Percentiles rank a stretch among this genome's conserved stretches.
Conservation (phyloP, 2,888 invertebrate genomes). For the Ectropis crepuscularia region DNA sequence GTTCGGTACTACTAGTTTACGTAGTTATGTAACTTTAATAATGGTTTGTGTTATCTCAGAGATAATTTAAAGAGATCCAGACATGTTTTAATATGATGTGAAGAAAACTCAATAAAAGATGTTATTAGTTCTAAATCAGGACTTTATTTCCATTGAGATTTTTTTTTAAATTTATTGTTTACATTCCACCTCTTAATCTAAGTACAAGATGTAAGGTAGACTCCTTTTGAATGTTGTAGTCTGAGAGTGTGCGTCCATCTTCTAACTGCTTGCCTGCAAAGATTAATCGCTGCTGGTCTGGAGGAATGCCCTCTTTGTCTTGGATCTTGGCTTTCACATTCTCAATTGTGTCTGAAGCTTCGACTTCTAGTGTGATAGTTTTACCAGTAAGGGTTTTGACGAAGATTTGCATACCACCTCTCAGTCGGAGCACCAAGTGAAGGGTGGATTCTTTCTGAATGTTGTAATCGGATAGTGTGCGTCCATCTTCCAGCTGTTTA, state of each 20-base stretch:
- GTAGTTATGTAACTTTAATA: too few relatives aligned
- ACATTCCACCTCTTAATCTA: conserved; percentile 39
- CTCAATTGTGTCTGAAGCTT: conserved; percentile 19
- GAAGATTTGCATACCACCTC: not conserved
- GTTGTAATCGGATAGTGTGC: conserved; percentile 30
- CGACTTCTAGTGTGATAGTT: conserved; percentile 26
- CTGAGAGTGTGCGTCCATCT: conserved; percentile 25
- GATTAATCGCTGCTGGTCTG: conserved; percentile 3
- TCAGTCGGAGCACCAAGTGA: not conserved
- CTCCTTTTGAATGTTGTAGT: conserved; percentile 32
- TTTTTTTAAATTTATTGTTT: conserved; percentile 12
- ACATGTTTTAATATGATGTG: not conserved
- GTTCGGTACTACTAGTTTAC: too few relatives aligned
- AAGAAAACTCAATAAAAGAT: not conserved
- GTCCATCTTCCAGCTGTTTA: conserved; percentile 30
- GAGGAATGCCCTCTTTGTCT: conserved; percentile 21
- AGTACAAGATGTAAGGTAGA: conserved; percentile 37
- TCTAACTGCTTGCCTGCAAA: conserved; percentile 23
- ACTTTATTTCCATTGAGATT: conserved; percentile 16
- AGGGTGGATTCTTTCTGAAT: conserved; percentile 1
- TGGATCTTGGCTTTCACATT: conserved; percentile 19
- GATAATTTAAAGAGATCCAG: too few relatives aligned
- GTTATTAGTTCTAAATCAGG: conserved; percentile 5
- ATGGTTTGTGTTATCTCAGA: too few relatives aligned
- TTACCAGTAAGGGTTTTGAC: not conserved